Base-by-base conservation (phyloP, 2,113 vertebrate species). In the Urocolius indicus region DNA sequence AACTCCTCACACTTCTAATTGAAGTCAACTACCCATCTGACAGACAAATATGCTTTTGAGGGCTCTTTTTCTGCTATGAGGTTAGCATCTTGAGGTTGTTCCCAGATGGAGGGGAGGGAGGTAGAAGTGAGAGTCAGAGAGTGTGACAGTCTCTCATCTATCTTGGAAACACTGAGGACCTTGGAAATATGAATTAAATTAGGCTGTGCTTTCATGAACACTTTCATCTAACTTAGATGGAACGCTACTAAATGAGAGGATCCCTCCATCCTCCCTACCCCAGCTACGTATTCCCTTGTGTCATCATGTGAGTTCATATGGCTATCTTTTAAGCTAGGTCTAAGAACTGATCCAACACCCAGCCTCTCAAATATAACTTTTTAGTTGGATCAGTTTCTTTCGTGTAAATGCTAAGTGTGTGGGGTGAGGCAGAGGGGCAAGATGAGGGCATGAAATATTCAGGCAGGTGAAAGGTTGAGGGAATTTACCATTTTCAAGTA, bases 81-180 rank as follows among this genome's bases (percentile, higher is more conserved):
- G 92, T 86, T 77, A 93, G 67, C 38, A 77, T 90, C 83, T 94
- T 89, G 90, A 95, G 68, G 89, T 90, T 96, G 79, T 63, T 96
- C 92, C 96, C 96, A 96, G 95, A 96, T 96, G 95, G 95, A 92
- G 92, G 43, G 96, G 92, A 93, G 95, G 96, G 94, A 97, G 79
- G 79, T 88, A 94, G 80, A 93, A 90, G 41, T 57, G 81, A 91
- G 84, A 95, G 85, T 97, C 94, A 95, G 88, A 81, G 59, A 77
- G 75, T 94, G 94, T 97, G 94, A 95, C 95, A 92, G 83, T 88
- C 6, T 0, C 73, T 96, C 95, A 92, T 95, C 95, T 94, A 92
- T 95, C 90, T 94, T 94, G 76, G 92, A 95, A 95, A 87, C 45
- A 84, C 41, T 21, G 67, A 95, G 59, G 80, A 94, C 84, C 72